Evolutionary conservation across 2,797 vertebrate species (phyloP).

Genomic region (Chelonia mydas): DNA sequence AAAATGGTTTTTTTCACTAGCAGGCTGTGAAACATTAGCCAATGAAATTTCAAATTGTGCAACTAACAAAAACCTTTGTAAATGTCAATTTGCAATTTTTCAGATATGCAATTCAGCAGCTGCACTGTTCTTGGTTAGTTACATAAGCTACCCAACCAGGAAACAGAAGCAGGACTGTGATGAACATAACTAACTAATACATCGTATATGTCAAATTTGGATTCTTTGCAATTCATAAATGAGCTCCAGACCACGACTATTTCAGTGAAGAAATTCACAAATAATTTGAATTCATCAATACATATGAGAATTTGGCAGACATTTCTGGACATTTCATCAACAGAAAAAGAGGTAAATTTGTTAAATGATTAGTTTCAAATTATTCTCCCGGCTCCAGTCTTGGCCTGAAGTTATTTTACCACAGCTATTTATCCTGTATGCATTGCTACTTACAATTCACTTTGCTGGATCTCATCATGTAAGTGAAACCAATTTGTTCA

Average conservation of each 20-base stretch:
- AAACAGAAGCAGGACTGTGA: background rate
- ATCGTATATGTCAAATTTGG: rapidly evolving
- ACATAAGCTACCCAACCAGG: rapidly evolving
- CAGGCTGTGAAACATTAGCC: rapidly evolving
- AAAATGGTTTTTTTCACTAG: rapidly evolving
- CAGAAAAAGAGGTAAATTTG: background rate
- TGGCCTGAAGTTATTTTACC: slow-evolving; percentile 47
- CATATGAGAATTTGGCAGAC: background rate
- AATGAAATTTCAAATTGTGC: background rate
- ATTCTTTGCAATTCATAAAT: background rate
- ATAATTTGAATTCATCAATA: background rate
- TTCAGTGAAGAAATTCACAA: background rate
- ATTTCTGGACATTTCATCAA: background rate
- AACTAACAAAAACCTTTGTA: rapidly evolving
- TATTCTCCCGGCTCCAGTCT: rapidly evolving
- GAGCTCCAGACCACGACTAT: background rate
- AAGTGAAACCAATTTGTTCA: slow-evolving; percentile 48
- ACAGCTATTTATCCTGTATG: slow-evolving; percentile 7
- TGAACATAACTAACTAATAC: rapidly evolving
- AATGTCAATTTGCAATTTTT: rapidly evolving
- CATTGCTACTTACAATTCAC: slow-evolving; percentile 42
- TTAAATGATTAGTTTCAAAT: background rate
- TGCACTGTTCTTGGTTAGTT: rapidly evolving
- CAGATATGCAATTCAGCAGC: rapidly evolving
- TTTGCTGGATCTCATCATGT: slow-evolving; percentile 7